Evolutionary conservation across 2,113 vertebrate genomes (phyloP).

Genomic region (Trogon melanurus): DNA sequence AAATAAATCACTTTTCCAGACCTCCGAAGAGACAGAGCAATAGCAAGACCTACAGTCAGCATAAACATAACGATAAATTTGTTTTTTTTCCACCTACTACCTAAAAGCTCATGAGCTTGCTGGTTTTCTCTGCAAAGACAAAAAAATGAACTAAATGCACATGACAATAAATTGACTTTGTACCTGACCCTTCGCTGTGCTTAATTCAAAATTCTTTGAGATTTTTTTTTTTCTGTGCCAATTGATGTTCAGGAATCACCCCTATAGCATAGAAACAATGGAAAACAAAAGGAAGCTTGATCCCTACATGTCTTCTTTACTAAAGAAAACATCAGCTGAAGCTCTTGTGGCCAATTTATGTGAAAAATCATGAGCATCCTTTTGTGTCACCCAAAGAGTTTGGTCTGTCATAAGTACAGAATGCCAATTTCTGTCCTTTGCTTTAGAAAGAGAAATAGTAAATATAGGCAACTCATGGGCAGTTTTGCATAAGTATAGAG

Average conservation of each 20-base stretch:
- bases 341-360: neutral
- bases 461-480: neutral
- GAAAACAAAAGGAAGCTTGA: neutral
- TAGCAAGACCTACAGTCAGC: conserved; percentile 22
- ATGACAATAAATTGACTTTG: neutral
- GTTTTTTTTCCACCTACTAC: neutral
- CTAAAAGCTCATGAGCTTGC: neutral
- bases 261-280: neutral
- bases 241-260: neutral
- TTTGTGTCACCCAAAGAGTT: neutral
- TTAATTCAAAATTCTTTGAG: neutral
- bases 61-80: conserved; percentile 16
- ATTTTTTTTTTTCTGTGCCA: neutral
- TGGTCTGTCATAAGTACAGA: neutral
- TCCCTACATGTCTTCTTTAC: neutral
- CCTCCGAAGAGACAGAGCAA: neutral
- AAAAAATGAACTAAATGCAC: neutral
- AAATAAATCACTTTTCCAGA: conserved; percentile 52
- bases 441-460: neutral
- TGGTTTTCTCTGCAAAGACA: neutral
- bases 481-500: neutral
- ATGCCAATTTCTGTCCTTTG: neutral
- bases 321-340: neutral
- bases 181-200: neutral
- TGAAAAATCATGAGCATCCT: neutral